phyloP scores from a whole-genome alignment of 2,113 vertebrate genomes.

The Sylvietta virens region DNA sequence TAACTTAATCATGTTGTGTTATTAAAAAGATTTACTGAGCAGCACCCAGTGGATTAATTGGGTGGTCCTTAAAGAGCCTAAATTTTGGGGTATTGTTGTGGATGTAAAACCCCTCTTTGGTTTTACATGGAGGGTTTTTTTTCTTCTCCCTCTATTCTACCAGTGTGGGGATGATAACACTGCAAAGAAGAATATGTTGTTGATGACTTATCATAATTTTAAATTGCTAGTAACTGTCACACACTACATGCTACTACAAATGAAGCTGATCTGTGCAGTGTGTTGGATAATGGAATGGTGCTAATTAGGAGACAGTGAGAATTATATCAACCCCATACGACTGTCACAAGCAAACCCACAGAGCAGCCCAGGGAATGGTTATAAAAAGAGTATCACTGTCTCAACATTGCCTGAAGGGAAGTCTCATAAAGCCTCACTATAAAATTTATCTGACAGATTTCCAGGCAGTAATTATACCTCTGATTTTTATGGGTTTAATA shows the following conservation, averaged over 20 bases:
- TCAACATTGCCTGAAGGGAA: background rate
- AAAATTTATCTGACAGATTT: slow-evolving; percentile 60
- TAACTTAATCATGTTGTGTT: slow-evolving; percentile 49
- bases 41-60: slow-evolving; percentile 13
- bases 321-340: background rate
- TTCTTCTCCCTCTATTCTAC: background rate
- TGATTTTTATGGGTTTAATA: slow-evolving; percentile 52
- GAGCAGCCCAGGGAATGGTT: background rate
- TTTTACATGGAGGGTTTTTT: background rate
- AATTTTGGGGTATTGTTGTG: background rate
- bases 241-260: background rate
- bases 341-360: background rate
- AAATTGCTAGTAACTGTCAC: background rate
- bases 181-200: background rate
- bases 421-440: slow-evolving; percentile 24
- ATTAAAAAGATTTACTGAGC: slow-evolving; percentile 48
- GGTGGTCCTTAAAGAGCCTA: slow-evolving; percentile 12
- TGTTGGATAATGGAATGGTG: background rate
- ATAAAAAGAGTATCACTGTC: background rate
- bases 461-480: slow-evolving; percentile 16
- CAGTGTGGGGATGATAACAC: background rate
- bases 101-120: background rate
- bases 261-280: background rate
- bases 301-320: slow-evolving; percentile 12
- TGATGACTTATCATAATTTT: background rate